These are phyloP conservation scores for Metridium senile DNA, from an alignment of 92 coral and sea anemone genomes.

Conservation along the genomic window DNA sequence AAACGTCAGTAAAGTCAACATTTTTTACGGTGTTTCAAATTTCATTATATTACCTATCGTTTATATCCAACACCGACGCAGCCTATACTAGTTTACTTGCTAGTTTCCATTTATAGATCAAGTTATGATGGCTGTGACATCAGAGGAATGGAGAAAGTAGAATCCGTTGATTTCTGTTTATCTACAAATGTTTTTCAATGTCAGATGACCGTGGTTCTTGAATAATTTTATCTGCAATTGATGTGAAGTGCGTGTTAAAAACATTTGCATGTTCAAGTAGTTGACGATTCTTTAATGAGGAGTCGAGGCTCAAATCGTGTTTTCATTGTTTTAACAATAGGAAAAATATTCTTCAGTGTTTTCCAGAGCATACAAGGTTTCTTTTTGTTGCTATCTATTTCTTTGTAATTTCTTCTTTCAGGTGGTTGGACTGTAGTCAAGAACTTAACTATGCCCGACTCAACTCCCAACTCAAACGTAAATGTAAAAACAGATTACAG, in stretches of 20 bases:
- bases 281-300: neutral
- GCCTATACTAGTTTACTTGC: too few species aligned
- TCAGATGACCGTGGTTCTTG: neutral
- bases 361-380: neutral
- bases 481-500: neutral
- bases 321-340: neutral
- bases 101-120: too few species aligned
- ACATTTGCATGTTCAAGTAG: neutral
- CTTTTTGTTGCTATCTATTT: neutral
- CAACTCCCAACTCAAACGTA: neutral
- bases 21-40: too few species aligned
- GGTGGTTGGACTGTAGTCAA: conserved; percentile 44
- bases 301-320: neutral
- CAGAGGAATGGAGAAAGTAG: neutral
- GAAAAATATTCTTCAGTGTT: neutral
- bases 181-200: neutral
- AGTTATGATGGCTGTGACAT: neutral
- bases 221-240: neutral
- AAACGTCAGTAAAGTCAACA: too few species aligned
- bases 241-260: neutral
- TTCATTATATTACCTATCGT: too few species aligned
- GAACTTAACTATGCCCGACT: neutral
- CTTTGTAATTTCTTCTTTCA: neutral
- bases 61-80: too few species aligned
- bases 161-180: too few species aligned